Conservation (phyloP, 2,113 vertebrate genomes). For the Varanus komodoensis region DNA sequence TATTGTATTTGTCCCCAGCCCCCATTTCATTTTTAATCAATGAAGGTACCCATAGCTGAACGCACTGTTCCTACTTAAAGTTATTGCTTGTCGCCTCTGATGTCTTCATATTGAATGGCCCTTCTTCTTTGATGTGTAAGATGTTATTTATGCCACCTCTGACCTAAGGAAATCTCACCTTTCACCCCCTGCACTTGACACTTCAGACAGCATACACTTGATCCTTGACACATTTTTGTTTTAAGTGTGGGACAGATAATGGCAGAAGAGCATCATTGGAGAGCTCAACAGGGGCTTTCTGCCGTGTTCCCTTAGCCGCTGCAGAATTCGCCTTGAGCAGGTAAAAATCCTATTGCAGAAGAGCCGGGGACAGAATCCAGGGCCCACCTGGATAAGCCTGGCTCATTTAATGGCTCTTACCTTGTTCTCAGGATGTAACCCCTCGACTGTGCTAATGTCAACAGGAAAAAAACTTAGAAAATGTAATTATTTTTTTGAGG, state of each 20-base stretch:
- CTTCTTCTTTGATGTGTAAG: slow-evolving; percentile 76
- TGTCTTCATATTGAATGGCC: slow-evolving; percentile 78
- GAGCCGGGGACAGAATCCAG: not conserved
- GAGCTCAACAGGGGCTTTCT: slow-evolving; percentile 43
- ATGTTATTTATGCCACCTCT: slow-evolving; percentile 84
- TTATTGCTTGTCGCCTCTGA: slow-evolving; percentile 89
- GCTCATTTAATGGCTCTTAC: not conserved
- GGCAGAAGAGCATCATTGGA: slow-evolving; percentile 55
- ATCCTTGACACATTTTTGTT: slow-evolving; percentile 79
- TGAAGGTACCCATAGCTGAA: slow-evolving; percentile 63
- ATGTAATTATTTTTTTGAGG: too few relatives aligned
- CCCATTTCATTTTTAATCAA: slow-evolving; percentile 74
- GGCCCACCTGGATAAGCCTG: not conserved
- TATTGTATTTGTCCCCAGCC: slow-evolving; percentile 36
- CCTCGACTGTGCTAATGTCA: not conserved
- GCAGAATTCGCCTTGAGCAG: slow-evolving; percentile 10
- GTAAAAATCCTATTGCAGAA: slow-evolving; percentile 5
- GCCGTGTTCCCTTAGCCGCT: slow-evolving; percentile 45
- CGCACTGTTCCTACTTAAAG: slow-evolving; percentile 77
- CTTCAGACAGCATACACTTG: slow-evolving; percentile 77
- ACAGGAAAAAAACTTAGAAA: too few relatives aligned
- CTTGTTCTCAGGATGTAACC: not conserved
- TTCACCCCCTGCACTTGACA: slow-evolving; percentile 80
- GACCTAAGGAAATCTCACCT: slow-evolving; percentile 84
- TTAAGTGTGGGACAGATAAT: slow-evolving; percentile 72